These are phyloP conservation scores for Exaiptasia diaphana DNA, from an alignment of 64 coral and sea anemone genomes.

Conservation along the genomic window DNA sequence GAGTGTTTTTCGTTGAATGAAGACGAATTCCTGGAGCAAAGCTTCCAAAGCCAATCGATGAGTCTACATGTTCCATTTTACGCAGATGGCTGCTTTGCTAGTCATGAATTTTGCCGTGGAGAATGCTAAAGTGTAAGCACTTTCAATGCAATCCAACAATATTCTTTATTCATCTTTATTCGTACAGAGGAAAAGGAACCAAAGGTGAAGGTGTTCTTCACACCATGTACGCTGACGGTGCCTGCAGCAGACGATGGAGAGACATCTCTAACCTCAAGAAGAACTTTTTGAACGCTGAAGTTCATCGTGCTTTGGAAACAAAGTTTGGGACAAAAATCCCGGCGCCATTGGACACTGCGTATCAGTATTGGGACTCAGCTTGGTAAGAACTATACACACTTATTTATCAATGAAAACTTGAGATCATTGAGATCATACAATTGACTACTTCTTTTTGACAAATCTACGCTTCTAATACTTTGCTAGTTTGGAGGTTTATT, in stretches of 20 bases:
- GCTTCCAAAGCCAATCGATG: background rate
- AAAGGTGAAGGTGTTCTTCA: constrained; percentile 69
- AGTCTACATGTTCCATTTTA: background rate
- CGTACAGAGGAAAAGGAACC: constrained; percentile 52
- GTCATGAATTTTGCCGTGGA: too few species aligned
- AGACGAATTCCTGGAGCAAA: background rate
- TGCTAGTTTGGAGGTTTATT: too few species aligned
- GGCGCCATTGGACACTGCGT: constrained; percentile 56
- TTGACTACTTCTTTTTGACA: too few species aligned
- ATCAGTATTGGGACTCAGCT: constrained; percentile 73
- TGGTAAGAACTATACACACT: constrained; percentile 3
- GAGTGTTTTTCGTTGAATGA: too few species aligned
- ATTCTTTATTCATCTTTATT: background rate
- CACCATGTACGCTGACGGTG: constrained; percentile 79
- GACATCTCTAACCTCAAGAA: constrained; percentile 71
- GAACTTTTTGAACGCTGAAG: constrained; percentile 54
- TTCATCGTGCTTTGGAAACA: constrained; percentile 66
- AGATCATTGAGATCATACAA: too few species aligned
- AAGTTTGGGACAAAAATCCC: constrained; percentile 68
- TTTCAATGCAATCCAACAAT: too few species aligned
- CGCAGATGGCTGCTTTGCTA: background rate
- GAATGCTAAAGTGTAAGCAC: too few species aligned
- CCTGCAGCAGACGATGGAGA: constrained; percentile 62
- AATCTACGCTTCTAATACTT: too few species aligned
- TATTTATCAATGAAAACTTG: too few species aligned